Evolutionary conservation across 2,113 vertebrate genomes (phyloP).

Genomic region (Agelaius tricolor): DNA sequence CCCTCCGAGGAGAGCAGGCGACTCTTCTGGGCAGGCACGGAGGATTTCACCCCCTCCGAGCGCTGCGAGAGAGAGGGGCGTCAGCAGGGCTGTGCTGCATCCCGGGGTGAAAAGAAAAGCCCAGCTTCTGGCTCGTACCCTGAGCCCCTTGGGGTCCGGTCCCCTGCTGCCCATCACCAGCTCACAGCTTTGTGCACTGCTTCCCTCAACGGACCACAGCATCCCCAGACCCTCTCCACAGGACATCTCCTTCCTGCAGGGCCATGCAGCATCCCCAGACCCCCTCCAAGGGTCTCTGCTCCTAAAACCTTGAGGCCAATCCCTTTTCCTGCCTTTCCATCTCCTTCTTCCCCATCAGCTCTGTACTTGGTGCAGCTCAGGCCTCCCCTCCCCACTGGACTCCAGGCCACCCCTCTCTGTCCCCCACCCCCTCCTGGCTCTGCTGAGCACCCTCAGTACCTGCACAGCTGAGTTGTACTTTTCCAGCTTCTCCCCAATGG

Average conservation of each 20-base stretch:
- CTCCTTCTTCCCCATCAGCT: not conserved
- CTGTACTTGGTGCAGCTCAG: not conserved
- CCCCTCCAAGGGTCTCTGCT: not conserved
- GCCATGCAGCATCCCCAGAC: not conserved
- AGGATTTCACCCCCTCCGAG: conserved; percentile 71
- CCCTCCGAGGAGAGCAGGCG: conserved; percentile 77
- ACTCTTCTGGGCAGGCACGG: conserved; percentile 72
- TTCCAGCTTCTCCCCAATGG: conserved; percentile 89
- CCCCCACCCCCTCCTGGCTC: not conserved
- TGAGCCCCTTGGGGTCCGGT: not conserved
- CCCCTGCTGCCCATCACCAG: not conserved
- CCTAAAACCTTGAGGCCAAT: not conserved
- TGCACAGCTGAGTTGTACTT: conserved; percentile 85
- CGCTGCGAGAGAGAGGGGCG: conserved; percentile 66
- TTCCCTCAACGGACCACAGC: not conserved
- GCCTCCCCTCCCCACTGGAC: rapidly evolving
- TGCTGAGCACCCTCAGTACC: conserved; percentile 59
- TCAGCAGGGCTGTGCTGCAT: not conserved
- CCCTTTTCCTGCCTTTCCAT: not conserved
- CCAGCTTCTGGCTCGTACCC: not conserved
- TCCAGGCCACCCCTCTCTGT: not conserved
- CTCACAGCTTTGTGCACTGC: not conserved
- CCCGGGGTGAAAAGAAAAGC: not conserved
- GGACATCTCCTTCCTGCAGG: not conserved
- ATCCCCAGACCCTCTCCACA: not conserved